Evolutionary conservation across 2,113 vertebrate genomes (phyloP).

Genomic region (Hipposideros armiger): DNA sequence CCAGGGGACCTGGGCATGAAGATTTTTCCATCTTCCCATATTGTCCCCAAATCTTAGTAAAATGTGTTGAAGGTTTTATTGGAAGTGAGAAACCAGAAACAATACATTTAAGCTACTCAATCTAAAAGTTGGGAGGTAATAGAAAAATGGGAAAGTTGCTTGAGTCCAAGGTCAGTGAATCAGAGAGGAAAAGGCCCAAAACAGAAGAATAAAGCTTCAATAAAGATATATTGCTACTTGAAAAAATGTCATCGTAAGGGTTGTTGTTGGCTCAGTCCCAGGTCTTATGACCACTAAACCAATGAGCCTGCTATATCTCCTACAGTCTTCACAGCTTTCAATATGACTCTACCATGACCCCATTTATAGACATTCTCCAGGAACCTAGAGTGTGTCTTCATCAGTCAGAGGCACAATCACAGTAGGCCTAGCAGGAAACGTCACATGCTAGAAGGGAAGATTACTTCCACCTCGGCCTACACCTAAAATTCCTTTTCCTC

Average conservation of each 20-base stretch:
- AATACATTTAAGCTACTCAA: background rate
- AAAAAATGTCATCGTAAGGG: background rate
- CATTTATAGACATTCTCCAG: background rate
- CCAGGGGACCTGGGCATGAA: background rate
- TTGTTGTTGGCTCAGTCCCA: background rate
- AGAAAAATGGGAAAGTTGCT: background rate
- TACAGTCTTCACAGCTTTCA: background rate
- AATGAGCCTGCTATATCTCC: background rate
- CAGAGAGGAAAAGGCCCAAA: background rate
- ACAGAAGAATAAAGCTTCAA: conserved; percentile 4
- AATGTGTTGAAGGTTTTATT: background rate
- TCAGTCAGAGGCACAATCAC: background rate
- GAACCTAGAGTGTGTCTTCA: background rate
- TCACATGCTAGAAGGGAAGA: background rate
- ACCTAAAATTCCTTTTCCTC: background rate
- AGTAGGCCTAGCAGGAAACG: background rate
- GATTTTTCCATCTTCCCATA: background rate
- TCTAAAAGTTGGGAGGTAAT: background rate
- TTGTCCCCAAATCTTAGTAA: background rate
- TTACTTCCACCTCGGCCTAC: background rate
- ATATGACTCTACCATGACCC: background rate
- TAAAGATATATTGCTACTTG: conserved; percentile 45
- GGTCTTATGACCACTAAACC: background rate
- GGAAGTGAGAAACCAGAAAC: background rate
- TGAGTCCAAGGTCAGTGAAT: background rate